Conservation (phyloP, 1,140 invertebrate species). For the Sarcophaga bullata region DNA sequence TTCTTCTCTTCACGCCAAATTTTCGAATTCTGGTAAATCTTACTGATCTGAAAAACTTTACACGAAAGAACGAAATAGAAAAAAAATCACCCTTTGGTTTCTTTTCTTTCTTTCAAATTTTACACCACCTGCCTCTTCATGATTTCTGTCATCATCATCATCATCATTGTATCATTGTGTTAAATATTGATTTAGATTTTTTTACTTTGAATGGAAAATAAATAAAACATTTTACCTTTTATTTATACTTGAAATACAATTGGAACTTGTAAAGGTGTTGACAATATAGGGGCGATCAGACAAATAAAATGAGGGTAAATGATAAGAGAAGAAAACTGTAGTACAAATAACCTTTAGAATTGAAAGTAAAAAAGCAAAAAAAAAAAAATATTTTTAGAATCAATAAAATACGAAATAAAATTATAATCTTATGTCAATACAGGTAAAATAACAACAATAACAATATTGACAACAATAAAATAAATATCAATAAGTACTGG, state of each 20-base stretch:
- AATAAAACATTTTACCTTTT: slow-evolving; percentile 2
- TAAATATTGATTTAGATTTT: slow-evolving; percentile 5
- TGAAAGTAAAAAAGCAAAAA: not conserved
- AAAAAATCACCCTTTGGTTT: too few species aligned
- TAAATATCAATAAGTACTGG: not conserved
- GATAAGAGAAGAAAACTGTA: not conserved
- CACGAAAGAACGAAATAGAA: too few species aligned
- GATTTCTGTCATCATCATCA: too few species aligned
- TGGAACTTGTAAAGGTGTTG: not conserved
- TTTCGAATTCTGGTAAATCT: too few species aligned
- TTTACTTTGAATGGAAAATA: not conserved
- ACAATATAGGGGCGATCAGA: too few species aligned
- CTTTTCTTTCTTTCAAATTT: too few species aligned
- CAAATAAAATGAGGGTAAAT: not conserved
- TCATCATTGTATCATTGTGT: not conserved
- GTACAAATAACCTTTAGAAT: not conserved
- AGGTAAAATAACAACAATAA: not conserved
- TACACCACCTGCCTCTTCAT: too few species aligned
- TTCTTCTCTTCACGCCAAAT: too few species aligned
- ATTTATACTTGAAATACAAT: not conserved
- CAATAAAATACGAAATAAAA: not conserved
- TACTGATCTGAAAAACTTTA: too few species aligned
- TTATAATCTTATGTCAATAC: not conserved
- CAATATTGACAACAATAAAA: not conserved
- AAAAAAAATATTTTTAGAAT: not conserved